Base-by-base conservation (phyloP, 2,113 vertebrate genomes). In the Oreochromis spilurus region DNA sequence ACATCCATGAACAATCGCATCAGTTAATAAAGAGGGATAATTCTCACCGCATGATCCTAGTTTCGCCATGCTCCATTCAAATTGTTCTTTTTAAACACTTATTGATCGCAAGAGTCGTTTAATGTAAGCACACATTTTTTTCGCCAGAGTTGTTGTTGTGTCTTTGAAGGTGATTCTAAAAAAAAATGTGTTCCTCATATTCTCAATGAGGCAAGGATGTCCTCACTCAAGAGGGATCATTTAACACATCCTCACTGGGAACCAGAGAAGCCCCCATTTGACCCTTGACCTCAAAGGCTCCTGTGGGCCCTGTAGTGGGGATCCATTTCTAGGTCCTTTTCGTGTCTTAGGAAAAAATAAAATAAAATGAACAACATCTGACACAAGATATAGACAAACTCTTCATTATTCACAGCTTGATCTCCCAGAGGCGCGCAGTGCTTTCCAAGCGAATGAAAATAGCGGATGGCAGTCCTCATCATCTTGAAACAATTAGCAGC, bases 321-420 rank as follows among this genome's bases (percentile, higher is more conserved):
- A 88, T 91, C 90, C 80, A 77, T 93, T 67, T 85, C 81, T 91
- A 94, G 94, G 94, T 95, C 94, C 95, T 36, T 94, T 79, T 84
- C 78, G 93, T 94, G 92, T 93, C 94, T 91, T 89, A 78, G 84
- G 91, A 88, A 94, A 92, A 67, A 67, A 38, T 21, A 38, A 67
- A 95, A 95, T 91, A 81, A 92, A 95, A 95, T 90, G 70, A 96
- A 95, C 93, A 93, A 95, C 94, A 93, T 92, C 90, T 91, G 92
- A 94, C 91, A 95, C 95, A 86, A 94, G 88, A 93, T 94, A 95
- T 92, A 95, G 94, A 95, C 92, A 95, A 85, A 94, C 92, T 90
- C 88, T 60, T 94, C 88, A 70, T 88, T 94, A 93, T 94, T 94
- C 94, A 94, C 93, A 94, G 92, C 91, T 95, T 95, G 86, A 93